Evolutionary conservation across 1,140 invertebrate genomes (phyloP).

Genomic region (Elymnias hypermnestra): DNA sequence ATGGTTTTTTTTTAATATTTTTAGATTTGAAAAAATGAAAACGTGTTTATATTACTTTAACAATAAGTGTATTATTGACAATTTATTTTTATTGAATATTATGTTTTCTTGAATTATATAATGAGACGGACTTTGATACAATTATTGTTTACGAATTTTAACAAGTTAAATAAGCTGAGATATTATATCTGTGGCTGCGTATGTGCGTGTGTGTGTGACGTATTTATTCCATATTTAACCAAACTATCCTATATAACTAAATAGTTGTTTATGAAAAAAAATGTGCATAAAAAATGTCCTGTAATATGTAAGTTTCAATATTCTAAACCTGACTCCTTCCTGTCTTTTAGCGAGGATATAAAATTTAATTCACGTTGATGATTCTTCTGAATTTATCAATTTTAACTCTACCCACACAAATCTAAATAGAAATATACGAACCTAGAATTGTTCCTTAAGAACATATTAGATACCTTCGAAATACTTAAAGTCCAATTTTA

Average conservation of each 20-base stretch:
- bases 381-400: neutral
- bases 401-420: neutral
- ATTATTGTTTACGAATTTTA: conserved; percentile 15
- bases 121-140: conserved; percentile 5
- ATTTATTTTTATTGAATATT: no score
- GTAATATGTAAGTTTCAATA: conserved; percentile 45
- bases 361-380: conserved; percentile 1
- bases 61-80: no score
- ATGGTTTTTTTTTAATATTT: no score
- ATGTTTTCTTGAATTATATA: no score
- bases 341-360: conserved; percentile 26
- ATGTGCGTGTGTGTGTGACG: conserved; percentile 12
- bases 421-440: no score
- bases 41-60: no score
- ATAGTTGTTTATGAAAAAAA: conserved; percentile 14
- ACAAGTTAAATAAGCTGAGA: conserved; percentile 15
- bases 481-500: no score
- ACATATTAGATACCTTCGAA: no score
- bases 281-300: conserved; percentile 23
- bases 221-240: conserved; percentile 21
- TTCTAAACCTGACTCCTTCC: conserved; percentile 47
- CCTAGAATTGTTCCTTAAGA: no score
- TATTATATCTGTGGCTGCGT: conserved; percentile 13
- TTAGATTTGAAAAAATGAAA: no score
- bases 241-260: conserved; percentile 12